phyloP scores from a whole-genome alignment of 2,797 vertebrate genomes.

The Silurus aristotelis region DNA sequence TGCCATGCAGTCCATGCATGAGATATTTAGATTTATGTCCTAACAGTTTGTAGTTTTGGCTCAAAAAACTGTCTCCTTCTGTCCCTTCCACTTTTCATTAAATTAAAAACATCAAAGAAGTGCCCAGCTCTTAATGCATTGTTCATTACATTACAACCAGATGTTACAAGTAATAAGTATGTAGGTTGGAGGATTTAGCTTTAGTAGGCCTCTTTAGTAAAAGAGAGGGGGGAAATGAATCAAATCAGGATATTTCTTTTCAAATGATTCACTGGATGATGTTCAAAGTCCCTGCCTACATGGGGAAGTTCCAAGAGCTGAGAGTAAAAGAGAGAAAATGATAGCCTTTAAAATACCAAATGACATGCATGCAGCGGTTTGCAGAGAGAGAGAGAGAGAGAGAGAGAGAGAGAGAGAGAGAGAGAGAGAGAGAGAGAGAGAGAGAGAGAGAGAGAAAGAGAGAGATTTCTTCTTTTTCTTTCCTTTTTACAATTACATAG shows the following conservation, averaged over 20 bases:
- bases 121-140: conserved; percentile 55
- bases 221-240: conserved; percentile 50
- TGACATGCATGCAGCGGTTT: conserved; percentile 51
- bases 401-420: background rate
- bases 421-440: background rate
- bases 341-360: conserved; percentile 66
- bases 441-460: conserved; percentile 7
- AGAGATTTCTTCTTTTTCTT: conserved; percentile 32
- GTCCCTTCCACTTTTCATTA: conserved; percentile 32
- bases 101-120: conserved; percentile 47
- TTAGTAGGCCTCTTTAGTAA: conserved; percentile 55
- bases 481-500: conserved; percentile 47
- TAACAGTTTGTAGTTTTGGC: conserved; percentile 49
- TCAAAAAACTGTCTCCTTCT: conserved; percentile 36
- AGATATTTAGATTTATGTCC: conserved; percentile 52
- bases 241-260: conserved; percentile 66
- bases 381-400: conserved; percentile 34
- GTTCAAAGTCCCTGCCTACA: conserved; percentile 61
- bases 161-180: conserved; percentile 61
- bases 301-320: conserved; percentile 57
- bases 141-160: conserved; percentile 66
- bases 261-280: conserved; percentile 62
- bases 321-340: conserved; percentile 53
- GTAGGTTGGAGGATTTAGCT: conserved; percentile 56
- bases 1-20: conserved; percentile 43